Percentiles rank a stretch among this genome's conserved stretches.
Conservation (phyloP, 2,113 vertebrate species). For the Otis tarda region DNA sequence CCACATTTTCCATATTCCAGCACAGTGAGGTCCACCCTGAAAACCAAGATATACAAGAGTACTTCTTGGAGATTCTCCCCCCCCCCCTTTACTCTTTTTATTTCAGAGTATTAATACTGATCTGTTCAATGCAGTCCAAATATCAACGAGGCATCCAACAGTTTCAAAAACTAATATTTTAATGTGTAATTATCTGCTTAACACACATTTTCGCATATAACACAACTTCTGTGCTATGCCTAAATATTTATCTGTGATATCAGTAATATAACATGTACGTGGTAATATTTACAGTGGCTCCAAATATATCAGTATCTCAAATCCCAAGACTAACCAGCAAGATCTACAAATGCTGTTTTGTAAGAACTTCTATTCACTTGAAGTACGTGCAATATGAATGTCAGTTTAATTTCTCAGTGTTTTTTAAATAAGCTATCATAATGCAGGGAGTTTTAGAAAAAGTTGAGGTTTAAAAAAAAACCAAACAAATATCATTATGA, state of each 20-base stretch:
- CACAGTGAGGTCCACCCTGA: neutral
- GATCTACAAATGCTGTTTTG: neutral
- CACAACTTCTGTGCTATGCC: neutral
- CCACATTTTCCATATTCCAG: neutral
- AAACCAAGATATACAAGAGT: neutral
- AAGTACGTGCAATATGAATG: neutral
- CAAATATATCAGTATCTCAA: neutral
- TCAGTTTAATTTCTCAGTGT: neutral
- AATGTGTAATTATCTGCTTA: neutral
- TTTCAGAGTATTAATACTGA: neutral
- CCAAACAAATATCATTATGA: neutral
- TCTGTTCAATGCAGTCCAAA: neutral
- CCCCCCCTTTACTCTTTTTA: neutral
- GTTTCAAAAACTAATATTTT: neutral
- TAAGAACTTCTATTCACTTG: neutral
- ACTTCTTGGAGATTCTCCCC: neutral
- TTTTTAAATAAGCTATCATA: neutral
- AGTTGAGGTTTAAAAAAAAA: fast-evolving
- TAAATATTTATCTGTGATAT: neutral
- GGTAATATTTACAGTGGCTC: neutral
- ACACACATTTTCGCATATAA: neutral
- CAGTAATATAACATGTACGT: neutral
- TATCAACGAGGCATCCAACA: neutral
- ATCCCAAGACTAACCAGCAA: neutral
- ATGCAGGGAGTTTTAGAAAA: neutral